Evolutionary conservation across 2,797 vertebrate species (phyloP), one percentile per base, ranked within the genome.

Genomic region (Adelosebastes latens): DNA sequence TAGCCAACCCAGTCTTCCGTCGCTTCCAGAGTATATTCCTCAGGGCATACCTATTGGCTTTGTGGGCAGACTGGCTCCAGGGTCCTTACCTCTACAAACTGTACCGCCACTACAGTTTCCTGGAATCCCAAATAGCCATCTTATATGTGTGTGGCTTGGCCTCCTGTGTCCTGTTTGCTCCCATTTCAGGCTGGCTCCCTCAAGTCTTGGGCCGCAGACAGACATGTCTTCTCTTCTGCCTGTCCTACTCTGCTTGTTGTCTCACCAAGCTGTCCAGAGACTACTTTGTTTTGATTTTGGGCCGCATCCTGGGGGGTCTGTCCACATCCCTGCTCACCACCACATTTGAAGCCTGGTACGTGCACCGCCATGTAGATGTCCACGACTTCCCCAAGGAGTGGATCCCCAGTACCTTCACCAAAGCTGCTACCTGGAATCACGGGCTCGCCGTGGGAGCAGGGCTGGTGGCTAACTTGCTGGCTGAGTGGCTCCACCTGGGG

Each of bases 41-140:
- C 73, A 94, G 95, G 39, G 96, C 96, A 27, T 99, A 98, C 87
- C 97, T 98, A 39, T 89, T 97, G 87, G 98, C 97, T 4, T 91
- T 99, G 86, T 97, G 97, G 80, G 97, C 97, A 14, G 97, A 98
- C 92, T 98, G 97, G 97, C 95, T 99, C 62, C 98, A 99, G 91
- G 98, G 97, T 13, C 98, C 98, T 18, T 99, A 98, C 90, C 96
- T 99, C 68, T 99, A 98, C 92, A 98, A 98, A 92, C 96, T 99
- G 2, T 98, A 99, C 90, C 96, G 96, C 58, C 97, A 98, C 92
- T 99, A 99, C 91, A 96, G 95, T 89, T 99, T 99, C 89, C 93
- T 98, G 93, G 98, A 99, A 88, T 97, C 96, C 6, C 97, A 99
- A 85, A 98, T 98, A 58, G 97, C 97, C 87, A 97, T 98, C 69